Base-by-base conservation (phyloP, 2,888 invertebrate genomes). In the Tiliacea aurago region DNA sequence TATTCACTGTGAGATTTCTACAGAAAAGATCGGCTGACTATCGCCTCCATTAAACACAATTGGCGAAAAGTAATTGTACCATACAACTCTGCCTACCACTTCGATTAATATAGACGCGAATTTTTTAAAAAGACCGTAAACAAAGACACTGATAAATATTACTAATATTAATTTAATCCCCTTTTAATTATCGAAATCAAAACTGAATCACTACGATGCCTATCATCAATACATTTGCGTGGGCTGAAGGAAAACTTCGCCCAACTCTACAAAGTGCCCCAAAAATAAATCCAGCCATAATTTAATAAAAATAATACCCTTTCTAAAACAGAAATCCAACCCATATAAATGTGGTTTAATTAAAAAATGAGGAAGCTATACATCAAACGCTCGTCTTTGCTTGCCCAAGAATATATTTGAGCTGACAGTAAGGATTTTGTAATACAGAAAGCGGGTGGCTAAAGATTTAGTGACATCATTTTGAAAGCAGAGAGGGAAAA, bases 271-370 rank as follows among this genome's bases (percentile, higher is more conserved):
- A n/a, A 80, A 76, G 59, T 49, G 23, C 53, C 7, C 33, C 47
- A 18, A 77, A 77, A 73, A 55, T 77, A 61, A 80, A 73, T 80
- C 59, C 41, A 45, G 18, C 51, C 72, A 65, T 64, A 64, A 77
- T 82, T 77, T 64, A 13, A 45, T 23, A 51, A 68, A 68, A 80
- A 61, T 71, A 82, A 77, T 72, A 63, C 53, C 66, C 66, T 51
- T 67, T 65, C 49, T 80, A 67, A 78, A 84, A 84, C 78, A 66
- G 70, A 75, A 76, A 85, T 82, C 67, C 79, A 82, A 84, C 47
- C 84, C 84, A 69, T 83, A 84, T 53, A 86, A 86, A 85, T 84
- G 84, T 66, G 74, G 77, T 81, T 84, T 86, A 85, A 85, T 86
- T 86, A 86, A 86, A 84, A 85, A 86, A 47, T 64, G 76, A 63